A percentile compares a stretch with the other conserved stretches of the same genome.
phyloP scores from a whole-genome alignment of 2,797 vertebrate species.

The Gastrophryne carolinensis region DNA sequence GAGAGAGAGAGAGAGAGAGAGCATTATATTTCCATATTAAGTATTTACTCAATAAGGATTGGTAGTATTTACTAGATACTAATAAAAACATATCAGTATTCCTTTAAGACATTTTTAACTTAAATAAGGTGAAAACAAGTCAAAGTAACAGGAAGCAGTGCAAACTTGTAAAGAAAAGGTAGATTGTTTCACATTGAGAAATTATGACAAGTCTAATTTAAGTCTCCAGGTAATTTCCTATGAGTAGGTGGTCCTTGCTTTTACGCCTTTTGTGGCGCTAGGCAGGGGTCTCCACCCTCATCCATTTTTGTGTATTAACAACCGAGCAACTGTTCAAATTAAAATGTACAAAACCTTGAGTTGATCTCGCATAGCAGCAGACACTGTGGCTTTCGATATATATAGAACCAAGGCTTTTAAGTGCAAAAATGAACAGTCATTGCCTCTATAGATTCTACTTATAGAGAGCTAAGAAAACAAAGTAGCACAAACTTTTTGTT shows the following conservation, averaged over 20 bases:
- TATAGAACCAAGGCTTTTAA: background rate
- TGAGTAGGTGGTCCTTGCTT: constrained; percentile 6
- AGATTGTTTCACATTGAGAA: constrained; percentile 1
- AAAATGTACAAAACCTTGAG: background rate
- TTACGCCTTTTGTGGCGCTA: background rate
- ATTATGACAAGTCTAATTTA: background rate
- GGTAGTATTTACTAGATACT: no score
- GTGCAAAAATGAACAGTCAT: no score
- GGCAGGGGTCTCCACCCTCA: constrained; percentile 5
- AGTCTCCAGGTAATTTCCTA: background rate
- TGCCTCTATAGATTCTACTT: no score
- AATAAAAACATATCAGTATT: no score
- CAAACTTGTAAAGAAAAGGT: constrained; percentile 7
- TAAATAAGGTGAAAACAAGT: background rate
- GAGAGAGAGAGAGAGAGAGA: no score
- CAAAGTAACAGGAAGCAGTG: background rate
- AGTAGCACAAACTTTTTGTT: no score
- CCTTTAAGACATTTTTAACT: no score
- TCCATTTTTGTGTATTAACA: constrained; percentile 2
- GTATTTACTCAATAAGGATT: no score
- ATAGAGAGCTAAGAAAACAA: no score
- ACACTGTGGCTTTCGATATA: background rate
- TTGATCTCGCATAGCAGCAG: background rate
- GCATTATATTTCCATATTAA: no score
- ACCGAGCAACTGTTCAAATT: constrained; percentile 6